Base-by-base conservation (phyloP, 2,113 vertebrate genomes). In the Alexandromys fortis region DNA sequence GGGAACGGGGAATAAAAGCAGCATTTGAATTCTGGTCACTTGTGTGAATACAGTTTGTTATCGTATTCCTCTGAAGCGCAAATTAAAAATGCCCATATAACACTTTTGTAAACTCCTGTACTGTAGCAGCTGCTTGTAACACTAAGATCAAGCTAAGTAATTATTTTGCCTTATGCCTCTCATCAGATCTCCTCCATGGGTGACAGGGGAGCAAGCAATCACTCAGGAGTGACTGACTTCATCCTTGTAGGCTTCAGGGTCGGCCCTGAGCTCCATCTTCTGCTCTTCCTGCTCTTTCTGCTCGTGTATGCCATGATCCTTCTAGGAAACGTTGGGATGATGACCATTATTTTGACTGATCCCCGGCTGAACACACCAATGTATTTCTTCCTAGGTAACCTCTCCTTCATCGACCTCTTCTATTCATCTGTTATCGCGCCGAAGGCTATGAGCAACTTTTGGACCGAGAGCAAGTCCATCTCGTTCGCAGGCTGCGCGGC, bases 301-400 rank as follows among this genome's bases (percentile, higher is more conserved):
- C 35, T 96, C 26, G 49, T 91, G 1, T 97, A 97, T 90, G 21
- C 30, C 90, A 63, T 90, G 63, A 17, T 96, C 65, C 73, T 91
- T 63, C 38, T 92, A 26, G 94, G 85, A 11, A 98, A 98, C 70
- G 28, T 79, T 75, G 92, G 97, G 3, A 98, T 98, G 86, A 89
- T 98, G 52, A 19, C 49, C 19, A 26, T 97, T 70, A 94, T 96
- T 33, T 9, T 89, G 61, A 95, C n/a, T 11, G 95, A 96, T 12
- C 92, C 93, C 11, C 24, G 73, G 45, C 92, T 98, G 83, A 97
- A 97, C 38, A 97, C 97, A 38, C 98, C 98, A 1, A 97, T 98
- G 98, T 98, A 98, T 85, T 95, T 97, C 90, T 97, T 98, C 79
- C 96, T 97, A 63, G 91, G 98, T 47, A 97, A 98, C 45, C 97